Base-by-base conservation (phyloP, 1,140 invertebrate genomes). In the Drosophila saltans region DNA sequence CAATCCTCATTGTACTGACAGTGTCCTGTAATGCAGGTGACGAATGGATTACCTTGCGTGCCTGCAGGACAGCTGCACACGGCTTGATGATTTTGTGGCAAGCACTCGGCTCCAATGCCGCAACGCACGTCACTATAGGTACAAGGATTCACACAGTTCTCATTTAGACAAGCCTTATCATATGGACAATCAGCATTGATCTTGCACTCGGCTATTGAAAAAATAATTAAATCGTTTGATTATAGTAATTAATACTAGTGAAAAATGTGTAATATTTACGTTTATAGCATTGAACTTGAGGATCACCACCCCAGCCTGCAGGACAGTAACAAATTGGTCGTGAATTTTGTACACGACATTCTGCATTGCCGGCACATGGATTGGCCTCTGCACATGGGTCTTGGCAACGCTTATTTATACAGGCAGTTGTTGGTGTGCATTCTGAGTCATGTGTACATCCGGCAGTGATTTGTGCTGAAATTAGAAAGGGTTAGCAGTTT, bases 1-100 rank as follows among this genome's bases (percentile, higher is more conserved):
- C 97, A 98, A 76, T 98, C 97, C 85, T 97, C 96, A 86, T 98
- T 97, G 81, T 97, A 97, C 78, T 96, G 96, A 82, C 97, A 98
- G 40, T 96, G 94, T 2, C 96, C 96, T 8, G 95, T 95, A 41
- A 98, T 95, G 86, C 97, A 98, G n/a, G 96, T 95, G 1, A 96
- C 92, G 57, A 95, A 94, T 2, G 97, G 95, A 91, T 97, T 95
- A 28, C 97, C 97, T 92, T 98, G 97, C 4, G 96, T 97, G 40
- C 97, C 97, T 9, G 94, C 81, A 43, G 97, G 97, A 92, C 97
- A 98, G 59, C 94, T 94, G 85, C 97, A 98, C 68, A 96, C 95
- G 2, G 96, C 95, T 69, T 94, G 94, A 81, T 98, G 97, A 52
- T 95, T 94, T 59, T 95, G 93, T 0, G 95, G 95, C 41, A 94